Evolutionary conservation across 2,888 invertebrate species (phyloP), one percentile per base, ranked within the genome.

Genomic region (Hyposoter didymator): DNA sequence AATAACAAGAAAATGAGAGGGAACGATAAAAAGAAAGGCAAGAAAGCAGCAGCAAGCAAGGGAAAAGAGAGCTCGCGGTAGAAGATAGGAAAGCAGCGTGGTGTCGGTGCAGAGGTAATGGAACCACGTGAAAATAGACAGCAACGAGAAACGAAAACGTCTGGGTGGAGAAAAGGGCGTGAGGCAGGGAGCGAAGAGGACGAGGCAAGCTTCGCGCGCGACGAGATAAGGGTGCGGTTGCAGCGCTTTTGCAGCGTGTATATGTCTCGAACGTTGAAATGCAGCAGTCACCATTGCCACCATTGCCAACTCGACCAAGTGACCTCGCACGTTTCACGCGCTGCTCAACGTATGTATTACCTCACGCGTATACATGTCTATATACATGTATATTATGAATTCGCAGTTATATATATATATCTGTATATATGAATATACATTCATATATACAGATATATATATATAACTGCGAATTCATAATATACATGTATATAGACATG

Each of bases 171-270:
- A 82, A 82, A 59, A 76, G 76, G 55, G 66, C 69, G 55, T 64
- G 67, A 66, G 78, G 76, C 55, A 47, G 47, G 47, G 17, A 5
- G 17, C n/a, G n/a, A n/a, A 6, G 52, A 66, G 8, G 32, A 55
- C 69, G 79, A 66, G 87, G 88, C 85, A 89, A 90, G 89, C 88
- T 88, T 45, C 62, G 84, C 89, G 89, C 62, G 84, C 89, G 89
- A 91, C 90, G 89, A 91, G 92, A 90, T 91, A 91, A 91, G 88
- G 91, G 90, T 89, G 90, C 86, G 91, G 86, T 86, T 89, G 87
- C 64, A 78, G 74, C 85, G 74, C 85, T 82, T 78, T 70, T 67
- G 81, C 49, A 35, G 73, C 67, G 47, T 66, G 66, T 78, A 73
- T 69, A 80, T n/a, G 49, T 45, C 76, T 70, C 66, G 69, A 79